Percentiles rank a stretch among this genome's conserved stretches.
Conservation (phyloP, 2,888 invertebrate species). For the Sphaerophoria rueppellii region DNA sequence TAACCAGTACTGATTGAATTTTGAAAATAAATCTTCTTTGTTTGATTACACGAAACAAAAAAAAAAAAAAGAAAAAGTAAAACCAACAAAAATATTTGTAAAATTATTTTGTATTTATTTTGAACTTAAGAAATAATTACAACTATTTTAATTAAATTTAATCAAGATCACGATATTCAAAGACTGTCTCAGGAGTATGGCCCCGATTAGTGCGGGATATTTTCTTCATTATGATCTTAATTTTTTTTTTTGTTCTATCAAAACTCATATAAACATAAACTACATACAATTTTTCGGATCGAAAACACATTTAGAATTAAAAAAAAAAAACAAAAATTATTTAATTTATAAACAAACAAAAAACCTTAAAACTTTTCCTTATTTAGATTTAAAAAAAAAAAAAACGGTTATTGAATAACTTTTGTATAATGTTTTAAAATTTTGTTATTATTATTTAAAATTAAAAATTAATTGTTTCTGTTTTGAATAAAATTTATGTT, state of each 20-base stretch:
- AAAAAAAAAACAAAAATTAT: constrained; percentile 27
- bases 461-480: constrained; percentile 9
- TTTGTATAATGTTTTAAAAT: constrained; percentile 39
- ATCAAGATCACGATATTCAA: constrained; percentile 59
- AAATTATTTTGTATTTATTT: constrained; percentile 7
- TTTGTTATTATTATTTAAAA: constrained; percentile 19
- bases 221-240: constrained; percentile 7
- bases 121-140: neutral
- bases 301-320: constrained; percentile 30
- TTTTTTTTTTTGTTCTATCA: constrained; percentile 20
- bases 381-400: constrained; percentile 27
- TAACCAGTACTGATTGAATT: constrained; percentile 64
- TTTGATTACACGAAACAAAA: constrained; percentile 33
- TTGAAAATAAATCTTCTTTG: constrained; percentile 14
- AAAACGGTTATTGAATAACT: constrained; percentile 54
- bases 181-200: constrained; percentile 67
- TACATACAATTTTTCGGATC: constrained; percentile 47
- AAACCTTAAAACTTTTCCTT: constrained; percentile 25
- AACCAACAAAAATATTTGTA: constrained; percentile 28
- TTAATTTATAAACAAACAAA: constrained; percentile 44
- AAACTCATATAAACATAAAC: constrained; percentile 5
- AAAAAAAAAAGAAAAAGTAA: constrained; percentile 35
- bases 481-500: constrained; percentile 34
- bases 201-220: constrained; percentile 37
- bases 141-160: neutral